Evolutionary conservation across 2,113 vertebrate genomes (phyloP).

Genomic region (Salvator merianae): DNA sequence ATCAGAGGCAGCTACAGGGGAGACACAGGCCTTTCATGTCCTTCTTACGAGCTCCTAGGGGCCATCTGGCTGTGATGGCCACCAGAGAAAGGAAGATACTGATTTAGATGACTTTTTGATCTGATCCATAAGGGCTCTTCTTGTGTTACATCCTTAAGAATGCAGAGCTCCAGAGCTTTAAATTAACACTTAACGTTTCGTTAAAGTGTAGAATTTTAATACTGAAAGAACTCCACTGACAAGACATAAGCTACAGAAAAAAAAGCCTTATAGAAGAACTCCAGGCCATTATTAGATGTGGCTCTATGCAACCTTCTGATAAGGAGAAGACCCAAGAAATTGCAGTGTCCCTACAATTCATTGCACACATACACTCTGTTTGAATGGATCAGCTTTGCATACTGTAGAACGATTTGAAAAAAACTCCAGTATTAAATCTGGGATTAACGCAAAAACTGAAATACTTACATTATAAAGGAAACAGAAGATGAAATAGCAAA

Average conservation of each 20-base stretch:
- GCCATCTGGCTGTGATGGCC: background rate
- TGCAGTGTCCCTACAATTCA: background rate
- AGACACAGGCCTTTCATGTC: background rate
- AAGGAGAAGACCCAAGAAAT: background rate
- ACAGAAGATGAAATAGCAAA: background rate
- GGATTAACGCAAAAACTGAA: slow-evolving; percentile 2
- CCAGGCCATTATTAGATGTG: background rate
- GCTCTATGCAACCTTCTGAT: background rate
- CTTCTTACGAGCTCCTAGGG: background rate
- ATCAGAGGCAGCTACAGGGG: background rate
- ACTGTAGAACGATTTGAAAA: background rate
- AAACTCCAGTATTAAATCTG: background rate
- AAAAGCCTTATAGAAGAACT: background rate
- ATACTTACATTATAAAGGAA: background rate
- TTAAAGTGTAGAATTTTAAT: background rate
- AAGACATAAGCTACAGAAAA: background rate
- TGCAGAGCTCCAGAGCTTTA: background rate
- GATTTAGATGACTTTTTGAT: background rate
- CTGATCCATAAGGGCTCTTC: background rate
- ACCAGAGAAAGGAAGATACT: too few species aligned
- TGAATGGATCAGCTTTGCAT: background rate
- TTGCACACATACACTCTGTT: fast-evolving
- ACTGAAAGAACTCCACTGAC: background rate
- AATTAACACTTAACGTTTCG: background rate
- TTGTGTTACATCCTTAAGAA: background rate